These are phyloP conservation scores for Nesidiocoris tenuis DNA, from an alignment of 2,888 invertebrate genomes.

Conservation along the genomic window DNA sequence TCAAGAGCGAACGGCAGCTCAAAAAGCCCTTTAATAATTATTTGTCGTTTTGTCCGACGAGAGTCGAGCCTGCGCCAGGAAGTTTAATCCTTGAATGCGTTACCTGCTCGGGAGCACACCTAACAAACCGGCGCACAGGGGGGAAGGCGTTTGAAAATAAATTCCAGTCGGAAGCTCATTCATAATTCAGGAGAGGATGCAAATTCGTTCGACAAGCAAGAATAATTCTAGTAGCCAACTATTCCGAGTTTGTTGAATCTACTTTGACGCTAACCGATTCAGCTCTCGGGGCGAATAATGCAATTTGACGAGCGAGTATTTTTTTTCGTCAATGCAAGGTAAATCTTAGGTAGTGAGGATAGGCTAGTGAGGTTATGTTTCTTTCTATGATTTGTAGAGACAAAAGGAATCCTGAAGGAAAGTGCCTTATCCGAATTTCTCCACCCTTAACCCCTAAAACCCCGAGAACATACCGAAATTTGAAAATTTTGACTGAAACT, in stretches of 20 bases:
- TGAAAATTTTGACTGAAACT: too few species aligned
- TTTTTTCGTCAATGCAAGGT: too few species aligned
- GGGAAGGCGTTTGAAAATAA: slow-evolving; percentile 14
- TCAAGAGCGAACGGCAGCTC: neutral
- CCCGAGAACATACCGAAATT: too few species aligned
- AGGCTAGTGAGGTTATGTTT: too few species aligned
- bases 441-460: too few species aligned
- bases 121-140: neutral
- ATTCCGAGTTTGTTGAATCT: slow-evolving; percentile 28
- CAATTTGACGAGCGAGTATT: too few species aligned
- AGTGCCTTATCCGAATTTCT: too few species aligned
- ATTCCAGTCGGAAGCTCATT: slow-evolving; percentile 2
- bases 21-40: neutral
- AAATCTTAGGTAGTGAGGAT: too few species aligned
- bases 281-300: neutral
- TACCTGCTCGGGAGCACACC: neutral
- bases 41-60: neutral
- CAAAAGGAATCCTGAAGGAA: too few species aligned
- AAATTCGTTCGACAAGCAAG: slow-evolving; percentile 26
- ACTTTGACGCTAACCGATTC: neutral
- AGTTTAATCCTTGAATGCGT: slow-evolving; percentile 30
- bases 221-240: slow-evolving; percentile 30
- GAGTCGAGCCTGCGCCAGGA: neutral
- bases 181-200: slow-evolving; percentile 31
- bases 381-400: too few species aligned